Evolutionary conservation across 2,797 vertebrate genomes (phyloP), one percentile per base, ranked within the genome.

Genomic region (Poecilia velifera): DNA sequence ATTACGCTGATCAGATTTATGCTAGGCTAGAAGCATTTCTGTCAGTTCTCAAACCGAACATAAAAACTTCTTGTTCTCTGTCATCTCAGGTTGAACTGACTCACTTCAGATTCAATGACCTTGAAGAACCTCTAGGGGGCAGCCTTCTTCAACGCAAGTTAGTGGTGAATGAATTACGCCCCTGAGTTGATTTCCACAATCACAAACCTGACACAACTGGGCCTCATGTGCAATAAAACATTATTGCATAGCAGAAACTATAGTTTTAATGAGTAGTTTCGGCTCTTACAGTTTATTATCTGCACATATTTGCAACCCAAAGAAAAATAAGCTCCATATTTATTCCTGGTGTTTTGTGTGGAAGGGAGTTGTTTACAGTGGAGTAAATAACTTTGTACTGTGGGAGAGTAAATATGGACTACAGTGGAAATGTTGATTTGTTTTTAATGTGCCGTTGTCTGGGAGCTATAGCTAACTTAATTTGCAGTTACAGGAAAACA

Each of bases 1-100:
- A 89, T 86, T 82, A 82, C 74, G 85, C 10, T n/a, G 86, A 82
- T 89, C 81, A 76, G 55, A 77, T 84, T 88, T 76, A 73, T 79
- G 59, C 71, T 72, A 47, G 31, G 59, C 72, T 74, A 28, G 39
- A 47, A 76, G 43, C 6, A 22, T 51, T 22, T 51, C 49, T 22
- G 49, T 8, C 49, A 2, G 41, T 6, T n/a, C 9, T 70, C 10
- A 41, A 68, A n/a, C 9, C 18, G 6, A 66, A 36, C 66, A 12
- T 13, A n/a, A 70, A 70, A 68, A 12, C 41, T 28, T 71, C 2
- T 71, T 10, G 18, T 22, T 18, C 41, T n/a, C 16, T 25, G 10
- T 45, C 12, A n/a, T 71, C 10, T n/a, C 6, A 45, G 41, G 41
- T 45, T 45, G 68, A 45, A 71, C 9, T 4, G 36, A 39, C 31